A percentile compares a stretch with the other conserved stretches of the same genome.
phyloP scores from a whole-genome alignment of 2,888 invertebrate species.

The Prosapia bicincta region DNA sequence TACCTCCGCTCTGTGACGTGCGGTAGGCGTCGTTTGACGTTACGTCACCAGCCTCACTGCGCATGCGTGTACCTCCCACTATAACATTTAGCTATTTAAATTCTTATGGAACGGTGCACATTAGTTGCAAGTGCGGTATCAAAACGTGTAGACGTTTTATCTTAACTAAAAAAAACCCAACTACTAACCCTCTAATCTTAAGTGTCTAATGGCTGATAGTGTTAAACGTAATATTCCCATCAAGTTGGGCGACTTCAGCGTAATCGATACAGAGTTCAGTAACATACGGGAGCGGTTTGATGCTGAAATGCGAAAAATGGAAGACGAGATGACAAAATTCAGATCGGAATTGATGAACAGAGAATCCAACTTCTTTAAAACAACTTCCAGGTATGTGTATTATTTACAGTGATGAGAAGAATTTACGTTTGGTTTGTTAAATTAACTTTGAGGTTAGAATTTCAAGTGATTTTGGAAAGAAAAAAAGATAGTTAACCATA shows the following conservation, averaged over 20 bases:
- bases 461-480: too few relatives aligned
- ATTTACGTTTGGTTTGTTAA: too few relatives aligned
- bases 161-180: background rate
- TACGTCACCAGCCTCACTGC: background rate
- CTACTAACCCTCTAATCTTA: conserved; percentile 3
- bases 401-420: too few relatives aligned
- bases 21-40: background rate
- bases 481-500: too few relatives aligned
- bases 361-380: conserved; percentile 88
- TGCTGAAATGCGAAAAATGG: conserved; percentile 97
- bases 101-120: conserved; percentile 28
- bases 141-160: background rate
- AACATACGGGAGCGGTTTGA: conserved; percentile 94
- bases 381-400: conserved; percentile 71
- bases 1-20: background rate
- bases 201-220: conserved; percentile 68
- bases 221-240: conserved; percentile 89
- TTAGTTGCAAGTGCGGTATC: conserved; percentile 6
- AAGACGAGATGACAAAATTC: conserved; percentile 96
- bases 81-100: conserved; percentile 31
- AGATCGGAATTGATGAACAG: conserved; percentile 89
- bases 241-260: conserved; percentile 90
- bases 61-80: background rate
- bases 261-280: conserved; percentile 94
- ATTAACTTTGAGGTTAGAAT: too few relatives aligned